Evolutionary conservation across 2,113 vertebrate species (phyloP).

Genomic region (Benthochromis sp.): DNA sequence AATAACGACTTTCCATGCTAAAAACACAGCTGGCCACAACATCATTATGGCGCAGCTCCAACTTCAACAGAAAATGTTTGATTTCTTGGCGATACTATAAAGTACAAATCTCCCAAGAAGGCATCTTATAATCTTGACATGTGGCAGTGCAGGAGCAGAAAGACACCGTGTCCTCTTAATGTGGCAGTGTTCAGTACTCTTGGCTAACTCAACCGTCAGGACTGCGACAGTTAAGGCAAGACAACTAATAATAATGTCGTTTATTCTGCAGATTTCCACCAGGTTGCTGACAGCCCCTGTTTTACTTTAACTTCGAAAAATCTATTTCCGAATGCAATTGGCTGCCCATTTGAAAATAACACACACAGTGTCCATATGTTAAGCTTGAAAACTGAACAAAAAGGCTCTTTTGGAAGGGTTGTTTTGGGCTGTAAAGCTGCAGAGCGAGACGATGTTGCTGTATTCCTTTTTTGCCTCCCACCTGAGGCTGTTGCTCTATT

Average conservation of each 20-base stretch:
- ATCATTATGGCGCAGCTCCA: neutral
- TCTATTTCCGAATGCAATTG: neutral
- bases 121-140: neutral
- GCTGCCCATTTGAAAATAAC: neutral
- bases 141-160: neutral
- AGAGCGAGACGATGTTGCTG: slow-evolving; percentile 13
- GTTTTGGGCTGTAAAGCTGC: slow-evolving; percentile 13
- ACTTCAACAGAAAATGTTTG: neutral
- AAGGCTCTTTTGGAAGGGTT: neutral
- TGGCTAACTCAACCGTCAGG: neutral
- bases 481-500: slow-evolving; percentile 2
- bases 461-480: slow-evolving; percentile 15
- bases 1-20: neutral
- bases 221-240: neutral
- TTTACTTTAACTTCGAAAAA: neutral
- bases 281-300: neutral
- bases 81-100: neutral
- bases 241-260: neutral
- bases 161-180: neutral
- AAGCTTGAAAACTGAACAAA: slow-evolving; percentile 10
- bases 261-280: neutral
- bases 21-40: neutral
- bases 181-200: neutral
- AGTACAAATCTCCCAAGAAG: neutral
- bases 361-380: neutral